Base-by-base conservation (phyloP, 64 coral and sea anemone genomes). In the Astreopora myriophthalma region DNA sequence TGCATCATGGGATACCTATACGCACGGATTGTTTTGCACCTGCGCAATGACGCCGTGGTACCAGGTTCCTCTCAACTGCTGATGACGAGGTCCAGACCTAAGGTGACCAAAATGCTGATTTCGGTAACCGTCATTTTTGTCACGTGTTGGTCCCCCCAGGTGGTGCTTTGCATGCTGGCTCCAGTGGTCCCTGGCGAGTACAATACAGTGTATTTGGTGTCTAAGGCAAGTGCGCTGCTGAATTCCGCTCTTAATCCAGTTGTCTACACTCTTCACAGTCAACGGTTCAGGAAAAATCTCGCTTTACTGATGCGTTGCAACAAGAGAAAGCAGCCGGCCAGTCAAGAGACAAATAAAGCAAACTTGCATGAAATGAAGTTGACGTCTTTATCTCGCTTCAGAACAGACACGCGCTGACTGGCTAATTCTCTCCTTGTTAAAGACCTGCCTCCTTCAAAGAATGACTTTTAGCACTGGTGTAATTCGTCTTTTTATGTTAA, bases 1-100 rank as follows among this genome's bases (percentile, higher is more conserved):
- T 84, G 76, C n/a, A 84, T 91, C 5, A 91, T 91, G 9, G 44
- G 79, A 27, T 91, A 62, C 63, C 70, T 79, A 17, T 91, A 91
- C 78, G 33, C 63, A 0, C 68, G 89, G 36, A 84, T 91, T 12
- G 39, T 91, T 51, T 74, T 62, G 22, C 36, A 44, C 34, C 35
- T 91, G 5, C 51, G 76, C 62, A 83, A 69, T n/a, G 29, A 44
- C 24, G 10, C 60, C 16, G 5, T 83, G 31, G 32, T 60, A 23
- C 34, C 81, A 29, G 58, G 46, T 4, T 69, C 28, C 13, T 69
- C 52, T 75, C 55, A 3, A 12, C 1, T 5, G 3, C 13, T 31
- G 8, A 25, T 58, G 1, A 10, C 80, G 31, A 69, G 14, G 3
- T 48, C 77, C 48, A 74, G 67, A 34, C 20, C 66, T 19, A 91